A percentile compares a stretch with the other conserved stretches of the same genome.
These are phyloP conservation scores for Geotrupes spiniger DNA, from an alignment of 2,888 invertebrate species.

Conservation along the genomic window DNA sequence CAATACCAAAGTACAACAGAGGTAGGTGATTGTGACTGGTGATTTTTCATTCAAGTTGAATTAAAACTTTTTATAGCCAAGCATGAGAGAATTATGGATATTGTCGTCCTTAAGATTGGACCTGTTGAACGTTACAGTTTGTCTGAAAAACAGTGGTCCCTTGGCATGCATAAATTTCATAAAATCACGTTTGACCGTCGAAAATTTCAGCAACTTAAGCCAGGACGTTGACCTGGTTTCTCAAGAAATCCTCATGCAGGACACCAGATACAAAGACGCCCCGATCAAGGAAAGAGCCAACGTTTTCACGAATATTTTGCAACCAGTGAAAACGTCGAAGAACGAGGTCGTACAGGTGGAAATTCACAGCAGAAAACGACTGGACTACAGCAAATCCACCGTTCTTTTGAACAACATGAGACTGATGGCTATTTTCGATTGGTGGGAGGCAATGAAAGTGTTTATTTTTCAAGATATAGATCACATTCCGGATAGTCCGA, in stretches of 20 bases:
- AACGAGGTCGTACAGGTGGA: constrained; percentile 45
- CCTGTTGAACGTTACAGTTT: constrained; percentile 81
- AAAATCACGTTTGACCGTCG: constrained; percentile 80
- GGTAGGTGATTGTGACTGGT: constrained; percentile 30
- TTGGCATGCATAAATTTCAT: constrained; percentile 90
- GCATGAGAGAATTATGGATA: constrained; percentile 64
- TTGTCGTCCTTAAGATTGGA: constrained; percentile 78
- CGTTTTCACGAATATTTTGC: constrained; percentile 85
- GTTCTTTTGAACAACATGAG: constrained; percentile 92
- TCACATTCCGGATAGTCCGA: constrained; percentile 28
- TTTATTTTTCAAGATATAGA: constrained; percentile 62
- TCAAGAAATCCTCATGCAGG: constrained; percentile 80
- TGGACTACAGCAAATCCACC: constrained; percentile 73
- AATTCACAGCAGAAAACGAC: constrained; percentile 58
- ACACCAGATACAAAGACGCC: constrained; percentile 66
- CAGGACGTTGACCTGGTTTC: constrained; percentile 93
- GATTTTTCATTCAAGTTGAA: neutral
- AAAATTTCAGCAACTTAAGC: constrained; percentile 82
- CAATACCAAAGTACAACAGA: constrained; percentile 36
- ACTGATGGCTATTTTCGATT: constrained; percentile 89
- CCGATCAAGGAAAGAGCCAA: constrained; percentile 74
- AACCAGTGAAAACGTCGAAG: constrained; percentile 55
- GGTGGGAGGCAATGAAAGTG: constrained; percentile 82
- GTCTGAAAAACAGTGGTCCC: constrained; percentile 58
- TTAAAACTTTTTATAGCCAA: constrained; percentile 33